Conservation (phyloP, 1,140 invertebrate genomes). For the Pteromalus puparum region DNA sequence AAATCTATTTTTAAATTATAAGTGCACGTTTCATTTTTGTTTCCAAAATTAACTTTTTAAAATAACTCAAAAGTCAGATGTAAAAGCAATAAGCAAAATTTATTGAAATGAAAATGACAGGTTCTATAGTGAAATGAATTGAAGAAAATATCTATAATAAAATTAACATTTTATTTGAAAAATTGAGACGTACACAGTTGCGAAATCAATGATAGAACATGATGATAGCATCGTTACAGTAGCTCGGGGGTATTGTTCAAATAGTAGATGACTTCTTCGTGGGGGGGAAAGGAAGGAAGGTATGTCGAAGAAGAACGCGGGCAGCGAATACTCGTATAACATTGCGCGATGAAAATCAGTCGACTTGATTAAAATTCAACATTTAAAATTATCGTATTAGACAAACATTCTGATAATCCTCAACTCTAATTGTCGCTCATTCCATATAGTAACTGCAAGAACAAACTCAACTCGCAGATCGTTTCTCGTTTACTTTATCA, state of each 20-base stretch:
- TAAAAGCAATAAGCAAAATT: too few relatives aligned
- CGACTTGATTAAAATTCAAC: conserved; percentile 32
- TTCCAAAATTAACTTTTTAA: too few relatives aligned
- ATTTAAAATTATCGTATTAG: conserved; percentile 43
- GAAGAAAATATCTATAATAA: conserved; percentile 53
- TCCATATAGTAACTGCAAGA: background rate
- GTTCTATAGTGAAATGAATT: background rate
- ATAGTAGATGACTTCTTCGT: conserved; percentile 41
- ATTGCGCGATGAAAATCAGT: conserved; percentile 54
- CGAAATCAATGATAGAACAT: conserved; percentile 70
- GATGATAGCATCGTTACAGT: conserved; percentile 62
- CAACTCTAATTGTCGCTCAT: background rate
- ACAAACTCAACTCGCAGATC: conserved; percentile 27
- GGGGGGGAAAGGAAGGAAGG: conserved; percentile 51
- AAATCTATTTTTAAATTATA: too few relatives aligned
- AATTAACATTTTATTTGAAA: conserved; percentile 70
- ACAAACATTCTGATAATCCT: conserved; percentile 27
- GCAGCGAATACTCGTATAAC: conserved; percentile 51
- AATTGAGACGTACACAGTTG: conserved; percentile 69
- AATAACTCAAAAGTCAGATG: too few relatives aligned
- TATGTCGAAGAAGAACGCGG: conserved; percentile 11
- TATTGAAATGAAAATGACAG: too few relatives aligned
- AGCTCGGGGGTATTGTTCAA: conserved; percentile 40
- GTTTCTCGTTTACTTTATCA: background rate
- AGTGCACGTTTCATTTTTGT: too few relatives aligned